A percentile compares a stretch with the other conserved stretches of the same genome.
Evolutionary conservation across 30 jellyfish, hydroid and myxozoan genomes (phyloP).

Genomic region (Euphysa ruthae): DNA sequence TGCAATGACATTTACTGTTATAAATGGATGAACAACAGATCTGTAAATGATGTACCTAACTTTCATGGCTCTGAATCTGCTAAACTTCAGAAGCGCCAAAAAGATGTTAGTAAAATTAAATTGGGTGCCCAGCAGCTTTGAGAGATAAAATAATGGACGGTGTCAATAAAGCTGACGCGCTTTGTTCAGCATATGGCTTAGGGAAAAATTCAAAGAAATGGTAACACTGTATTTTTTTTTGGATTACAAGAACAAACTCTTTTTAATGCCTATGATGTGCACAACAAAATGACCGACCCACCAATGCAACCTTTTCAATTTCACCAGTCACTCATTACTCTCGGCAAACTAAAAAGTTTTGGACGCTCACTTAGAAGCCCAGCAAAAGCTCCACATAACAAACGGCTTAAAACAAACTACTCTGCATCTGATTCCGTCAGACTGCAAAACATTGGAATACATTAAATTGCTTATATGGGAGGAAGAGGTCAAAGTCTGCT

Average conservation of each 20-base stretch:
- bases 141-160: conserved; percentile 40
- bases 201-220: conserved; percentile 39
- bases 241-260: no score
- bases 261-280: conserved; percentile 46
- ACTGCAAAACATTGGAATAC: conserved; percentile 49
- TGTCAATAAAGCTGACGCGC: conserved; percentile 59
- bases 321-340: conserved; percentile 62
- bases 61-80: conserved; percentile 55
- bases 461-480: conserved; percentile 29
- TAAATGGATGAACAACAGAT: conserved; percentile 55
- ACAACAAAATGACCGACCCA: conserved; percentile 25
- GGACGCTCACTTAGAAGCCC: conserved; percentile 59
- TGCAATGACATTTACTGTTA: conserved; percentile 19
- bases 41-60: conserved; percentile 47
- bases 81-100: conserved; percentile 8
- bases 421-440: conserved; percentile 49
- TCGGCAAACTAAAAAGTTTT: conserved; percentile 47
- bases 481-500: conserved; percentile 59
- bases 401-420: conserved; percentile 46
- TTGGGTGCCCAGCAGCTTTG: conserved; percentile 46
- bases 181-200: conserved; percentile 46
- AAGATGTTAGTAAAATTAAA: conserved; percentile 4
- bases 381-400: conserved; percentile 19
- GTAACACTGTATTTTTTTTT: no score
- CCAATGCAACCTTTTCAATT: conserved; percentile 22